Percentiles rank a stretch among this genome's conserved stretches.
These are phyloP conservation scores for Lamproptera curius DNA, from an alignment of 2,888 invertebrate genomes.

Conservation along the genomic window DNA sequence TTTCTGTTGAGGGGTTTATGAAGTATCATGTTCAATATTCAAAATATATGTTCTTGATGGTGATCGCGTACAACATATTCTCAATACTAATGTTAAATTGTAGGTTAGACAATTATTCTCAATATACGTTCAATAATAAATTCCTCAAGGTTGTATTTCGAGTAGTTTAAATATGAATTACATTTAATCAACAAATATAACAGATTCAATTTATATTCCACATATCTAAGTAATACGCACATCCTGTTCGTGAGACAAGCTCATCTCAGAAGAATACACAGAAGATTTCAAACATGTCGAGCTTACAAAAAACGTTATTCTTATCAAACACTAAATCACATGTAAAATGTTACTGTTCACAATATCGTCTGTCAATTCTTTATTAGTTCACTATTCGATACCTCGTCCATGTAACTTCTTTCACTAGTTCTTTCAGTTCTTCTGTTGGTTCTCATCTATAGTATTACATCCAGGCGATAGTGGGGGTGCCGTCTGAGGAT, in stretches of 20 bases:
- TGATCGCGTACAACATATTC: not conserved
- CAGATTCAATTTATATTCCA: not conserved
- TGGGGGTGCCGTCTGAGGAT: conserved; percentile 61
- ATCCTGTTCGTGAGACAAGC: conserved; percentile 5
- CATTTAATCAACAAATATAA: conserved; percentile 17
- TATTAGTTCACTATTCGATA: conserved; percentile 13
- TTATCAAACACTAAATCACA: conserved; percentile 22
- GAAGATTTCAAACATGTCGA: conserved; percentile 10
- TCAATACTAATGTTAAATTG: not conserved
- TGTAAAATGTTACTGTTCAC: conserved; percentile 17
- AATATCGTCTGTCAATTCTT: conserved; percentile 16
- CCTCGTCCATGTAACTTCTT: conserved; percentile 3
- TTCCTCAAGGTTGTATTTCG: not conserved
- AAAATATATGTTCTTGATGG: conserved; percentile 6
- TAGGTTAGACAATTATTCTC: not conserved
- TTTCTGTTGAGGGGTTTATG: conserved; percentile 25
- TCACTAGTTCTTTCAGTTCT: conserved; percentile 13
- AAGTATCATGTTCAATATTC: conserved; percentile 4
- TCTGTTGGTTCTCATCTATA: conserved; percentile 18
- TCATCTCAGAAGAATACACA: conserved; percentile 4
- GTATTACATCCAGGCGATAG: conserved; percentile 69
- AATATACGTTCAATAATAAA: not conserved
- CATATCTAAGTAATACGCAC: conserved; percentile 6
- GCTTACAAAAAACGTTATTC: conserved; percentile 16
- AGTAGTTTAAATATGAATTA: conserved; percentile 12